Evolutionary conservation across 53 echinoderm and acorn worm genomes (phyloP).

Genomic region (Hippasteria phrygiana): DNA sequence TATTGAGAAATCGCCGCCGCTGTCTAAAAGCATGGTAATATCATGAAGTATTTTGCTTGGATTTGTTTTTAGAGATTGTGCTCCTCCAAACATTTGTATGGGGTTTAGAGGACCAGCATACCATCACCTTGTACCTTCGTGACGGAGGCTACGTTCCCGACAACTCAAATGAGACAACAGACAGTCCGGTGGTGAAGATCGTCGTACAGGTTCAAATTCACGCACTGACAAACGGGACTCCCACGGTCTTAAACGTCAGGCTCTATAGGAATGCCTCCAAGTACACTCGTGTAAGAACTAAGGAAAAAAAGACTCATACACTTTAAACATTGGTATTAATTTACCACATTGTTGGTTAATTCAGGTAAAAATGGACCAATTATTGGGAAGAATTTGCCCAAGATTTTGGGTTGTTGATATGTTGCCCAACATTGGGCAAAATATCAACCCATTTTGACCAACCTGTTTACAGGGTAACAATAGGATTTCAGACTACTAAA

Average conservation of each 20-base stretch:
- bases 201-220: background rate
- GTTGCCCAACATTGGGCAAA: no score
- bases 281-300: slow-evolving; percentile 20
- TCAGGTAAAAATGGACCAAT: no score
- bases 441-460: no score
- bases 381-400: no score
- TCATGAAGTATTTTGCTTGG: background rate
- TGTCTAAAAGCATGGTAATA: no score
- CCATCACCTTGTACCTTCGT: background rate
- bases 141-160: background rate
- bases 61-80: slow-evolving; percentile 14
- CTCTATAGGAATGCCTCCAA: background rate
- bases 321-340: no score
- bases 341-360: no score
- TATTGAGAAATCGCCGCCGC: no score
- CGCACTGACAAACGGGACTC: background rate
- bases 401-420: no score
- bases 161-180: background rate
- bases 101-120: background rate
- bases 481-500: no score
- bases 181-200: background rate
- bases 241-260: background rate
- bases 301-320: no score
- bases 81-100: background rate
- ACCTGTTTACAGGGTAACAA: no score